phyloP scores from a whole-genome alignment of 2,797 vertebrate genomes.

The Lacerta bilineata region DNA sequence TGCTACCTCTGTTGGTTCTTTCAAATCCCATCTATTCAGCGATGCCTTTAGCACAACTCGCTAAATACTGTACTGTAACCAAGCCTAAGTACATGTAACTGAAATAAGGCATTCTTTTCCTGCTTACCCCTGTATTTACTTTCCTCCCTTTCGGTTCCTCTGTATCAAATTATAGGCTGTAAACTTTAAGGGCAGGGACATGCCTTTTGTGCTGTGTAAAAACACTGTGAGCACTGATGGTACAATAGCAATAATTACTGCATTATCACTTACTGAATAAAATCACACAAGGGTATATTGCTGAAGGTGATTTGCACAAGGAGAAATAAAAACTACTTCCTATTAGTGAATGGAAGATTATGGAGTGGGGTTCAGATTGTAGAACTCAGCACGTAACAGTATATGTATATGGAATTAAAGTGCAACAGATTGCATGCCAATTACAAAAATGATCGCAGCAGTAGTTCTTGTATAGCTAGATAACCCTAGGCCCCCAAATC shows the following conservation, averaged over 20 bases:
- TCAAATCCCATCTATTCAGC: too few relatives aligned
- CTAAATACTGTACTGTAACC: too few relatives aligned
- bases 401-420: neutral
- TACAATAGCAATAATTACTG: neutral
- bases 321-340: slow-evolving; percentile 43
- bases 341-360: slow-evolving; percentile 38
- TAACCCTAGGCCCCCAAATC: neutral
- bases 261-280: neutral
- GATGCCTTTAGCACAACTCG: too few relatives aligned
- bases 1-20: too few relatives aligned
- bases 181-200: neutral
- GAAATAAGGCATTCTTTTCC: too few relatives aligned
- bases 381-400: neutral
- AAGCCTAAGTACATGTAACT: too few relatives aligned
- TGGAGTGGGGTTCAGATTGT: neutral
- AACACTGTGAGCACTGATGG: neutral
- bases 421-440: neutral
- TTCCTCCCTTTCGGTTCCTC: neutral
- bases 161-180: neutral
- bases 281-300: slow-evolving; percentile 30
- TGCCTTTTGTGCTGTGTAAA: neutral
- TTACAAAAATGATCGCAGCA: neutral
- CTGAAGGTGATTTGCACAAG: neutral
- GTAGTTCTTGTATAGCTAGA: neutral
- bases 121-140: neutral